Evolutionary conservation across 2,888 invertebrate species (phyloP).

Genomic region (Prosopocoilus inquinatus): DNA sequence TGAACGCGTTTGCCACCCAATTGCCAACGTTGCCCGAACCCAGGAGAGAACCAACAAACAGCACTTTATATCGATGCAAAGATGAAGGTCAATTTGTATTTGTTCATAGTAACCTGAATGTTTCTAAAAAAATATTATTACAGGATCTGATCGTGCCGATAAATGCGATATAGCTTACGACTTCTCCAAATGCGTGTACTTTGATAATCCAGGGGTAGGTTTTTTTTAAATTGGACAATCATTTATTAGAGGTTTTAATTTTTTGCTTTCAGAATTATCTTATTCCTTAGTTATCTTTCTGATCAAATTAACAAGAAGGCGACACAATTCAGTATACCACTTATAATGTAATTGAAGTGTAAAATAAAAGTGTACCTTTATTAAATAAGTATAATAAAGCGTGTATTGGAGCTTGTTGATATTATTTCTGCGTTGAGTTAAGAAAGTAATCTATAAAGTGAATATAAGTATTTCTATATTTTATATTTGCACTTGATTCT

Average conservation of each 20-base stretch:
- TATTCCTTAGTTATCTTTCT: not conserved
- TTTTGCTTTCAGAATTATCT: not conserved
- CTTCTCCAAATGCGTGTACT: slow-evolving; percentile 53
- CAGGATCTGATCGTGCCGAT: slow-evolving; percentile 51
- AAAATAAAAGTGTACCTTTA: too few species aligned
- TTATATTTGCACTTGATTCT: too few species aligned
- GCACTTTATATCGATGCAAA: slow-evolving; percentile 53
- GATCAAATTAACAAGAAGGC: too few species aligned
- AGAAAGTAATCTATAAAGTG: too few species aligned
- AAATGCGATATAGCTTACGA: slow-evolving; percentile 54
- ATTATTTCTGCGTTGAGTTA: too few species aligned
- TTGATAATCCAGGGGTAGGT: slow-evolving; percentile 47
- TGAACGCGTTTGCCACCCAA: slow-evolving; percentile 6
- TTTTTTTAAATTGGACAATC: slow-evolving; percentile 1
- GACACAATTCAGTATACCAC: too few species aligned
- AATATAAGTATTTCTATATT: too few species aligned
- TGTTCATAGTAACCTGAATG: not conserved
- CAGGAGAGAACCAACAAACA: slow-evolving; percentile 50
- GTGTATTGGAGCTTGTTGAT: too few species aligned
- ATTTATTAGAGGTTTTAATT: not conserved
- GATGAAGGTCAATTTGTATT: slow-evolving; percentile 49
- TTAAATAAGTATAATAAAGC: too few species aligned
- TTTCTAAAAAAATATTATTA: slow-evolving; percentile 33
- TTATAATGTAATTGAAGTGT: too few species aligned
- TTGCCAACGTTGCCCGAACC: slow-evolving; percentile 41